These are phyloP conservation scores for Drosophila kanapiae DNA, from an alignment of 1,140 invertebrate species.

Conservation along the genomic window DNA sequence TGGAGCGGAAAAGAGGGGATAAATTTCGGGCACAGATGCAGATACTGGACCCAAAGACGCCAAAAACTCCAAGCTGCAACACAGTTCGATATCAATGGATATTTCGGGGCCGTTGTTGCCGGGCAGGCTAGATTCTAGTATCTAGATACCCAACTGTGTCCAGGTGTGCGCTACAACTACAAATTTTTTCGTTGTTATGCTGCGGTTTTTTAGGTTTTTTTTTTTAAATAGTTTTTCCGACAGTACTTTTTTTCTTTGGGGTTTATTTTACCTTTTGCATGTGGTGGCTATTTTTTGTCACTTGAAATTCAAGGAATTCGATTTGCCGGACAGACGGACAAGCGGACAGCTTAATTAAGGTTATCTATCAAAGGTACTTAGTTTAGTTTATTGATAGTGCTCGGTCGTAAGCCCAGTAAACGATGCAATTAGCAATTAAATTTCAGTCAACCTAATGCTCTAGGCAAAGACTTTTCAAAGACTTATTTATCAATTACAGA, in stretches of 20 bases:
- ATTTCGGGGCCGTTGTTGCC: conserved; percentile 57
- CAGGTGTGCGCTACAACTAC: conserved; percentile 64
- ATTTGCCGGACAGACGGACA: background rate
- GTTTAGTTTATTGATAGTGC: conserved; percentile 59
- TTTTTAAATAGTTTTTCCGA: conserved; percentile 2
- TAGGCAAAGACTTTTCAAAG: conserved; percentile 63
- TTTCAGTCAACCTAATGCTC: conserved; percentile 73
- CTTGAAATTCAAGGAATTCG: conserved; percentile 45
- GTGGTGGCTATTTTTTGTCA: conserved; percentile 18
- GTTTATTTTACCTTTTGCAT: conserved; percentile 1
- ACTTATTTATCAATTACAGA: conserved; percentile 80
- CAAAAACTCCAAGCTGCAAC: conserved; percentile 11
- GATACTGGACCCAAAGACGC: conserved; percentile 23
- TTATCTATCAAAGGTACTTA: conserved; percentile 74
- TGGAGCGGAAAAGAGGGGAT: conserved; percentile 18
- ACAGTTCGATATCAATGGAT: conserved; percentile 57
- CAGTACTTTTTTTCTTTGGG: background rate
- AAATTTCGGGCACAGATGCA: conserved; percentile 29
- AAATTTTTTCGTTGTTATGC: conserved; percentile 64
- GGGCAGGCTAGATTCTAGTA: conserved; percentile 64
- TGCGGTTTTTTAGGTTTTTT: conserved; percentile 9
- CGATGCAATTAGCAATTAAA: conserved; percentile 83
- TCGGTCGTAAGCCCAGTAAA: conserved; percentile 56
- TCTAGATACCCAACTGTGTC: conserved; percentile 72
- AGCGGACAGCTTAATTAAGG: conserved; percentile 71